Conservation (phyloP, 1,140 invertebrate genomes). For the Solenopsis fugax region DNA sequence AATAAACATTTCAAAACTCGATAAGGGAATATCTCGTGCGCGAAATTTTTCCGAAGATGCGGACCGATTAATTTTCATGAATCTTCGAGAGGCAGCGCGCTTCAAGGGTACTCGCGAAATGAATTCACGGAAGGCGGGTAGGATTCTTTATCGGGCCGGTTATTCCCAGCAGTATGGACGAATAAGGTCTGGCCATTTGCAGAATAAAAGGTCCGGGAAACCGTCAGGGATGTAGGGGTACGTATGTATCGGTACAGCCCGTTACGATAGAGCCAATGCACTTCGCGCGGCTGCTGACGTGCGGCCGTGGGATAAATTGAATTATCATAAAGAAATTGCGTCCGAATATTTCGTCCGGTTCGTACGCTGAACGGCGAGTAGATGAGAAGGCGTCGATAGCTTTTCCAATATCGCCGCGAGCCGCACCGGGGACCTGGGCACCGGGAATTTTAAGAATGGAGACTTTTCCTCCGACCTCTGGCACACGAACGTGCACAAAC, state of each 20-base stretch:
- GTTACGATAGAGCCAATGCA: conserved; percentile 45
- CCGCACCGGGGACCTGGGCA: conserved; percentile 31
- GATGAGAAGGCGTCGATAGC: conserved; percentile 75
- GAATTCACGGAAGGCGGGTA: conserved; percentile 68
- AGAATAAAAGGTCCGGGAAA: conserved; percentile 67
- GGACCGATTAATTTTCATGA: conserved; percentile 68
- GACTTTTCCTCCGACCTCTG: conserved; percentile 32
- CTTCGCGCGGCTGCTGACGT: conserved; percentile 31
- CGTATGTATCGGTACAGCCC: conserved; percentile 66
- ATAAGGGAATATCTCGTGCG: conserved; percentile 5
- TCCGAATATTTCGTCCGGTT: conserved; percentile 77
- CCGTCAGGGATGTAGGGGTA: conserved; percentile 45
- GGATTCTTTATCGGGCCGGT: conserved; percentile 59
- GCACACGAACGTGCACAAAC: conserved; percentile 3
- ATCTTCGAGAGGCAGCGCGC: neutral
- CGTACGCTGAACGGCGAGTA: conserved; percentile 75
- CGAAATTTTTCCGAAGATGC: conserved; percentile 48
- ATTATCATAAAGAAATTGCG: conserved; percentile 81
- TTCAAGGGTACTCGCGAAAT: conserved; percentile 53
- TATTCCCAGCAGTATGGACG: conserved; percentile 68
- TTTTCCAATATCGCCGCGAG: conserved; percentile 74
- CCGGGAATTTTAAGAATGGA: conserved; percentile 75
- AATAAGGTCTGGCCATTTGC: conserved; percentile 72
- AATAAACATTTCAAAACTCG: neutral
- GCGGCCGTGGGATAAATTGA: conserved; percentile 74